Evolutionary conservation across 2,888 invertebrate genomes (phyloP), one percentile per base, ranked within the genome.

Genomic region (Chymomyza amoena): DNA sequence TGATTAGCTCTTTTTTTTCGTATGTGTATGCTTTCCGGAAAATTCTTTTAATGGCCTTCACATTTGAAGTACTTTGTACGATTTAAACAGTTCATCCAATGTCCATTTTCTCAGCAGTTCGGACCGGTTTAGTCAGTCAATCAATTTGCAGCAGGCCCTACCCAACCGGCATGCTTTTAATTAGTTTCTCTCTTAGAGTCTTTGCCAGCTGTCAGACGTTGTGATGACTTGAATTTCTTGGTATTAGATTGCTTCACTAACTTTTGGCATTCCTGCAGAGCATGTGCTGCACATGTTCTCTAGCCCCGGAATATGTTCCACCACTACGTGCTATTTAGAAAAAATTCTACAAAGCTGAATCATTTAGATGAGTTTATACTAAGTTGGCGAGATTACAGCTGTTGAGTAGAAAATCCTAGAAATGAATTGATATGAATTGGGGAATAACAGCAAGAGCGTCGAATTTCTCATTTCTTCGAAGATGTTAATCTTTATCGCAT

Each of bases 191-290:
- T 79, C 73, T n/a, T n/a, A 64, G 18, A 54, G 54, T 54, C 16
- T 54, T 28, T 79, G 77, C 79, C 79, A 78, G 78, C 78, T 76
- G 79, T 66, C 73, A 52, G 68, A 9, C n/a, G n/a, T 1, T 45
- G 39, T 45, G 64, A 69, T 65, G 32, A 59, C 18, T 51, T 62
- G 69, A 15, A 20, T 66, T 76, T 79, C 76, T 73, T n/a, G 10
- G 60, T 50, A 45, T 45, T 45, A 45, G 39, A 45, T 45, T 45
- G 39, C 39, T 45, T 45, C 39, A 4, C 13, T 9, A 15, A 32
- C 1, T 25, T 68, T n/a, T 59, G 56, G 56, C 15, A 52, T 51
- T 18, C 36, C 18, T 16, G 10, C 54, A 15, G n/a, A 45, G 78
- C 68, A 70, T 78, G 79, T 65, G 66, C 28, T 52, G 72, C 77